Conservation (phyloP, 2,888 invertebrate genomes). For the Rotaria sp. region DNA sequence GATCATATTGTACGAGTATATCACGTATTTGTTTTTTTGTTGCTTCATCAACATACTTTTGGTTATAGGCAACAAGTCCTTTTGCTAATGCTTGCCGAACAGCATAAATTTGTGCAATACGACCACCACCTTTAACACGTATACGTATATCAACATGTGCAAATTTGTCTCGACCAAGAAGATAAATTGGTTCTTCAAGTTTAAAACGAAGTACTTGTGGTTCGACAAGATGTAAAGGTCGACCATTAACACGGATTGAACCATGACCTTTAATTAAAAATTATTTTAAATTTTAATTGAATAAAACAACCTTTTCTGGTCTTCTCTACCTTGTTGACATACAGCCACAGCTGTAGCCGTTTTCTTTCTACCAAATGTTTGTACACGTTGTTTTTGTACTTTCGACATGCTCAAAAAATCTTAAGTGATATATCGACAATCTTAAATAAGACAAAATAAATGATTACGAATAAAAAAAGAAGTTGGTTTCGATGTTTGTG, state of each 20-base stretch:
- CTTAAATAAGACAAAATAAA: not conserved
- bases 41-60: slow-evolving; percentile 98
- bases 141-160: slow-evolving; percentile 93
- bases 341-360: slow-evolving; percentile 23
- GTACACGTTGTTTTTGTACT: slow-evolving; percentile 44
- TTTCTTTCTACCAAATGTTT: slow-evolving; percentile 51
- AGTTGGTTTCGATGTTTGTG: not conserved
- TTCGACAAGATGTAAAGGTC: slow-evolving; percentile 88
- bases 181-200: slow-evolving; percentile 58
- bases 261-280: slow-evolving; percentile 73
- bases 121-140: slow-evolving; percentile 94
- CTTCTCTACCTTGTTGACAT: not conserved
- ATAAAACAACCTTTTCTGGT: not conserved
- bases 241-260: slow-evolving; percentile 86
- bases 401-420: slow-evolving; percentile 13
- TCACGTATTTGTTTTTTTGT: slow-evolving; percentile 99
- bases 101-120: slow-evolving; percentile 95
- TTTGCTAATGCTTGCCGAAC: slow-evolving; percentile 97
- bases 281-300: not conserved
- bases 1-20: slow-evolving; percentile 91
- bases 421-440: not conserved
- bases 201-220: slow-evolving; percentile 87
- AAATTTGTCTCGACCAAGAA: slow-evolving; percentile 73
- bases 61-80: slow-evolving; percentile 90
- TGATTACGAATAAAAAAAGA: not conserved